Percentiles rank a stretch among this genome's conserved stretches.
These are phyloP conservation scores for Watsonalla binaria DNA, from an alignment of 2,888 invertebrate species.

Conservation along the genomic window DNA sequence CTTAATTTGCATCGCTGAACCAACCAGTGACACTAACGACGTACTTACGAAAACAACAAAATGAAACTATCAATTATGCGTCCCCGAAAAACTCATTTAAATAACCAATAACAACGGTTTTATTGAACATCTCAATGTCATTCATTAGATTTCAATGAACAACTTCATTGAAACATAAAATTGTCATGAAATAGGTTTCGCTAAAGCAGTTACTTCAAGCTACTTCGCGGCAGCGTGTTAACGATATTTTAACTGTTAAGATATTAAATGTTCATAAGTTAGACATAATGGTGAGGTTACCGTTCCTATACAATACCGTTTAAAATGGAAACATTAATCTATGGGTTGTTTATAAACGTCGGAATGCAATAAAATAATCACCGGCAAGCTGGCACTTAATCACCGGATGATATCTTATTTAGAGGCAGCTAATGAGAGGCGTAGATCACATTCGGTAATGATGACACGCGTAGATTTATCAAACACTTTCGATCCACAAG, in stretches of 20 bases:
- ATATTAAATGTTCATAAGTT: conserved; percentile 27
- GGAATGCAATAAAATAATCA: conserved; percentile 75
- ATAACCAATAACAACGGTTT: conserved; percentile 39
- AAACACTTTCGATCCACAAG: conserved; percentile 71
- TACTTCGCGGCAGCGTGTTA: conserved; percentile 40
- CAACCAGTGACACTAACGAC: conserved; percentile 65
- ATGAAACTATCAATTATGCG: conserved; percentile 65
- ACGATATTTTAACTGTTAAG: conserved; percentile 38
- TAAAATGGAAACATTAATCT: conserved; percentile 49
- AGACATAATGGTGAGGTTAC: conserved; percentile 30
- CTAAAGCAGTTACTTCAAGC: conserved; percentile 19
- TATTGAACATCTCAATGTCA: conserved; percentile 40
- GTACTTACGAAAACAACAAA: conserved; percentile 64
- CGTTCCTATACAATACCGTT: conserved; percentile 39
- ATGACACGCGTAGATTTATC: conserved; percentile 69
- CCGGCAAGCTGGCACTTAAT: conserved; percentile 55
- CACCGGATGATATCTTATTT: conserved; percentile 71
- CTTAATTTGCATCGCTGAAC: conserved; percentile 71
- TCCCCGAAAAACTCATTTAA: conserved; percentile 55
- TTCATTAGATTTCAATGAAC: conserved; percentile 45
- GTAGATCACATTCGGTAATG: conserved; percentile 74
- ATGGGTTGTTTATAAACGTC: conserved; percentile 53
- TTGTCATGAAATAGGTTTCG: conserved; percentile 17
- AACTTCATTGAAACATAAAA: conserved; percentile 19
- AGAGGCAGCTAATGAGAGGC: conserved; percentile 69